A percentile compares a stretch with the other conserved stretches of the same genome.
These are phyloP conservation scores for Corvus hawaiiensis DNA, from an alignment of 2,113 vertebrate species.

Conservation along the genomic window DNA sequence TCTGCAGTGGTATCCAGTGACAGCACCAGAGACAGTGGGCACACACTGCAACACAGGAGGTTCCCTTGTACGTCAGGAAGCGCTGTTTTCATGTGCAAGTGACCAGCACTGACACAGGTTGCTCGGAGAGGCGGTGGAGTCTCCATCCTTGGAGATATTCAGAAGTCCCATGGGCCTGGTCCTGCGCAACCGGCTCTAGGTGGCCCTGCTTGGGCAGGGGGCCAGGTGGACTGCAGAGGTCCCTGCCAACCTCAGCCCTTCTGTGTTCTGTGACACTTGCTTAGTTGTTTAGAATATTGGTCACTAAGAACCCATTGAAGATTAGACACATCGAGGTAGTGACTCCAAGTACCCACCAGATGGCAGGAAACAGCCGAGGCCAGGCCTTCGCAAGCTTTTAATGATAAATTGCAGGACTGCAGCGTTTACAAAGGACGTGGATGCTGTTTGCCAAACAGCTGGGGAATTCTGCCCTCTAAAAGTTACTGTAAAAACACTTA, in stretches of 20 bases:
- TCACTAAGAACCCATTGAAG: background rate
- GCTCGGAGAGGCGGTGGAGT: accelerated
- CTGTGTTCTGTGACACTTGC: background rate
- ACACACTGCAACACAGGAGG: background rate
- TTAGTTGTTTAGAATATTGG: background rate
- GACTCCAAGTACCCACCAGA: background rate
- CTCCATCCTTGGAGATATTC: background rate
- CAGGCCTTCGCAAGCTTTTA: background rate
- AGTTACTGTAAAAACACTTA: background rate
- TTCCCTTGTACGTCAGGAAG: background rate
- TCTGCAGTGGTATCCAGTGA: background rate
- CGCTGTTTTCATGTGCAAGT: background rate
- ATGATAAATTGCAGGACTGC: background rate
- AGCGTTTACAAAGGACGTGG: accelerated
- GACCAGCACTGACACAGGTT: background rate
- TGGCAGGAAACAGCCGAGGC: slow-evolving; percentile 26
- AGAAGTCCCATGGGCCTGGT: background rate
- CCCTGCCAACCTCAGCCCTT: background rate
- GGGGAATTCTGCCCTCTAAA: background rate
- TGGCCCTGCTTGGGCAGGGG: background rate
- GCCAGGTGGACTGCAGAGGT: background rate
- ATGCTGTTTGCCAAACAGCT: background rate
- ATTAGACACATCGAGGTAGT: background rate
- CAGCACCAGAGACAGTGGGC: background rate
- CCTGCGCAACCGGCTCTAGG: accelerated